A percentile compares a stretch with the other conserved stretches of the same genome.
Conservation (phyloP, 2,888 invertebrate genomes). For the Pterostichus niger region DNA sequence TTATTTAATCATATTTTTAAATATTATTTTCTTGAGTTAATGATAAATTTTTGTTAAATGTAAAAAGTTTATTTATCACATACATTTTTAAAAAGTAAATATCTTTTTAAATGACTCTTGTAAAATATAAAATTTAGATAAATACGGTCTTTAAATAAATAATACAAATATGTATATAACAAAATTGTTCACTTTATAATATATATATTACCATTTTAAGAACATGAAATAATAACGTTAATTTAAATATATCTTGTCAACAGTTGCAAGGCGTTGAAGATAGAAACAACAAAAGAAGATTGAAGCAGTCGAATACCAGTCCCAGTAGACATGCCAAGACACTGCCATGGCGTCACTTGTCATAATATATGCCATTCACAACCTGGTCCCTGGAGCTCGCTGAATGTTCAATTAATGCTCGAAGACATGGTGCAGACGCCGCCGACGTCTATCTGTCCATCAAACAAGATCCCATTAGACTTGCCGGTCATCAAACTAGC, state of each 20-base stretch:
- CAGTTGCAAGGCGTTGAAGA: not conserved
- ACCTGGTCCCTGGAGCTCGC: not conserved
- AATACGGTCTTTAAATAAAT: no score
- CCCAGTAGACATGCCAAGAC: not conserved
- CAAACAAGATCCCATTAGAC: constrained; percentile 63
- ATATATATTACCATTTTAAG: no score
- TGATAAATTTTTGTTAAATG: no score
- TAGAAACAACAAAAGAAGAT: constrained; percentile 9
- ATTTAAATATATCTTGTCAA: constrained; percentile 19
- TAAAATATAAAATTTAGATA: no score
- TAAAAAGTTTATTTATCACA: no score
- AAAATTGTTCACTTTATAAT: no score
- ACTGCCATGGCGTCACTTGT: not conserved
- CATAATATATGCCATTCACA: constrained; percentile 12
- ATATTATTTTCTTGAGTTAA: no score
- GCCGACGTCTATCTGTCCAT: constrained; percentile 59
- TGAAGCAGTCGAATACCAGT: not conserved
- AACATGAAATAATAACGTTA: not conserved
- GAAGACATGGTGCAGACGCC: constrained; percentile 29
- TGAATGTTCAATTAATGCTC: constrained; percentile 59
- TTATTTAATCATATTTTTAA: not conserved
- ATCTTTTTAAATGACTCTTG: no score
- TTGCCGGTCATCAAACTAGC: constrained; percentile 60
- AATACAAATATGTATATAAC: no score
- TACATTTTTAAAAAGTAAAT: no score